Conservation (phyloP, 2,113 vertebrate species). For the Castor canadensis region DNA sequence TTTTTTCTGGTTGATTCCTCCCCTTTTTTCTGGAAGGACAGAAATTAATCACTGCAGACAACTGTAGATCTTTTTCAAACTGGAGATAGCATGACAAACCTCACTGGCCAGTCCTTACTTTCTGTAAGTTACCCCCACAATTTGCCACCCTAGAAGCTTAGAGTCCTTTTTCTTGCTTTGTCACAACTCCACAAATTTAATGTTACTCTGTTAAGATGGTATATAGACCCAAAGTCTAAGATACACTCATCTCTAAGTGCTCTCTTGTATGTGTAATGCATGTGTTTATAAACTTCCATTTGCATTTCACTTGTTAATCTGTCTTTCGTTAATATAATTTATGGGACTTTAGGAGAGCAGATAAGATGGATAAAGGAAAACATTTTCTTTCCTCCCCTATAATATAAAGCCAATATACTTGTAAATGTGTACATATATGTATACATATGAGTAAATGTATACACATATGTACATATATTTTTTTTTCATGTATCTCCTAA, state of each 20-base stretch:
- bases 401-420: neutral
- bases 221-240: neutral
- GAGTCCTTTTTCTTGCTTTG: neutral
- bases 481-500: neutral
- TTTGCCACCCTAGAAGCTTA: neutral
- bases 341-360: neutral
- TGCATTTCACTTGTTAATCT: neutral
- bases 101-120: neutral
- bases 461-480: neutral
- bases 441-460: neutral
- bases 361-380: neutral
- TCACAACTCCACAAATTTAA: neutral
- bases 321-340: neutral
- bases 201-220: neutral
- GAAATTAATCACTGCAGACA: neutral
- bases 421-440: neutral
- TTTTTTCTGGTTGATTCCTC: no score
- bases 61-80: neutral
- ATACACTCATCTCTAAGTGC: neutral
- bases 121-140: neutral
- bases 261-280: neutral
- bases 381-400: neutral
- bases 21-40: neutral
- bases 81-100: no score
- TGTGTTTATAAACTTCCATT: neutral